These are phyloP conservation scores for Drosophila bocqueti DNA, from an alignment of 1,140 invertebrate species.

Conservation along the genomic window DNA sequence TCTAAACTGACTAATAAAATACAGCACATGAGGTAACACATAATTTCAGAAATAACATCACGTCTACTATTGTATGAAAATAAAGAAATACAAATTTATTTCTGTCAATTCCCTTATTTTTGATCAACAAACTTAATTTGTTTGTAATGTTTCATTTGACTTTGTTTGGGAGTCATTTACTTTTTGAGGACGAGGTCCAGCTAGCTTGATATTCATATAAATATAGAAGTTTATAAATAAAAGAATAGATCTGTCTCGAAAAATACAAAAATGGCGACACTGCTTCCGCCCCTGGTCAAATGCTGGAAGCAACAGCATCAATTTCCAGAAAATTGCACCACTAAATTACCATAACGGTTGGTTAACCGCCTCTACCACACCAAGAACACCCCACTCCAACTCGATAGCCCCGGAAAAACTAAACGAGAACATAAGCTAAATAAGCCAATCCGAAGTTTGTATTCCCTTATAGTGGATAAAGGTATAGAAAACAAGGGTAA, in stretches of 20 bases:
- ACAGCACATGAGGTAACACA: too few species aligned
- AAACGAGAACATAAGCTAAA: conserved; percentile 10
- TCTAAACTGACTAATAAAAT: too few species aligned
- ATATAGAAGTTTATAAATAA: background rate
- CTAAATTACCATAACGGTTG: conserved; percentile 76
- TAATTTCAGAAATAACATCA: too few species aligned
- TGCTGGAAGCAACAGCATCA: conserved; percentile 61
- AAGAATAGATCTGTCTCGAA: background rate
- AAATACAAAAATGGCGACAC: too few species aligned
- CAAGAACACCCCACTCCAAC: background rate
- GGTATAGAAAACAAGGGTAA: too few species aligned
- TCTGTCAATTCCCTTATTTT: too few species aligned
- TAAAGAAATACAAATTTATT: too few species aligned
- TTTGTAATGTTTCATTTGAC: too few species aligned
- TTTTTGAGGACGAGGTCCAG: too few species aligned
- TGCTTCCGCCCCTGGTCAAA: conserved; percentile 21
- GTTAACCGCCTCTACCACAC: conserved; percentile 2
- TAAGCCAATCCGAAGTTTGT: background rate
- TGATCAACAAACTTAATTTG: too few species aligned
- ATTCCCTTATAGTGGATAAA: background rate
- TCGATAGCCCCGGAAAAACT: conserved; percentile 55
- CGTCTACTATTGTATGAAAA: too few species aligned
- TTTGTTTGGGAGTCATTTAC: too few species aligned
- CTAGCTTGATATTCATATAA: background rate
- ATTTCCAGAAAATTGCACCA: conserved; percentile 75